Evolutionary conservation across 1,140 invertebrate species (phyloP), one percentile per base, ranked within the genome.

Genomic region (Thalassaphorura encarpata): DNA sequence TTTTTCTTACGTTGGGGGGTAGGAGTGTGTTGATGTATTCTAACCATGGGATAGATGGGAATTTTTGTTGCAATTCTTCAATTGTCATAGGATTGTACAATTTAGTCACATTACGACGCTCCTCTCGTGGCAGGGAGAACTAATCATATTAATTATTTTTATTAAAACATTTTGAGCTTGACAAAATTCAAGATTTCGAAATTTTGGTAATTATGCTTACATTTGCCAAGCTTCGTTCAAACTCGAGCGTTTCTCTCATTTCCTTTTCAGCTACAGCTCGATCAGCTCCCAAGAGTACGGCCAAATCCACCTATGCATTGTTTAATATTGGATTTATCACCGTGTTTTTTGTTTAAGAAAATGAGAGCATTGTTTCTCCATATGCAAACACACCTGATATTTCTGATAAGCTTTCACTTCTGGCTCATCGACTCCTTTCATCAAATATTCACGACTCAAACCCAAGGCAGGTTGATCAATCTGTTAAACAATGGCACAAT

Each of bases 161-260:
- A n/a, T n/a, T n/a, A n/a, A n/a, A n/a, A n/a, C n/a, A n/a, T n/a
- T n/a, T n/a, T n/a, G n/a, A n/a, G n/a, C n/a, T n/a, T n/a, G n/a
- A n/a, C n/a, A n/a, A 43, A 41, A 13, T 21, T 18, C 11, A 58
- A 33, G 39, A 16, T n/a, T 31, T 21, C 4, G 27, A 29, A 21
- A 21, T n/a, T 23, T 40, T 16, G 46, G 6, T 2, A 27, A 3
- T 33, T 33, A 28, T 56, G 76, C 79, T 82, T 77, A 92, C 89
- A 69, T 94, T 93, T n/a, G 91, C 91, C 36, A 99, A 75, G 60
- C 83, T 77, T 16, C 90, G 90, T 77, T 99, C 94, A 67, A 98
- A 97, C 18, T 86, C 73, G 1, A 98, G 74, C 0, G 91, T 88
- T 47, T 89, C 83, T 21, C 76, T 78, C 39, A 97, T 76, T 67